Base-by-base conservation (phyloP, 2,797 vertebrate species). In the Molossus molossus region DNA sequence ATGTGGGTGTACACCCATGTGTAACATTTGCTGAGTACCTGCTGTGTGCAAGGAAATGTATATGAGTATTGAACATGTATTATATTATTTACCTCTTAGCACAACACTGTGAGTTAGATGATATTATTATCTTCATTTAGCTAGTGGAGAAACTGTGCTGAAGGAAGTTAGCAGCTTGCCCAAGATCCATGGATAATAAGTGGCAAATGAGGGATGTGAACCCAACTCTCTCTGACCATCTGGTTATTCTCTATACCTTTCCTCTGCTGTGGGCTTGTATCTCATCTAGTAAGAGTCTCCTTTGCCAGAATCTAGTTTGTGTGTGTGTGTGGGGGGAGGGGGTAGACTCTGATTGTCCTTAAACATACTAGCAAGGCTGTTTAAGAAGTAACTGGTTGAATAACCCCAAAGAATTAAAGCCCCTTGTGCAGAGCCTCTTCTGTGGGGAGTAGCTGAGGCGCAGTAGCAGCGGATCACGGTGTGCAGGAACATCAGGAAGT, bases 161-260 rank as follows among this genome's bases (percentile, higher is more conserved):
- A 75, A 40, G 60, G 45, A 92, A 95, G 29, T 77, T 72, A 90
- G 14, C 33, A 75, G n/a, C 62, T 94, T 90, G 55, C 15, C 23
- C 4, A 37, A 53, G 40, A 69, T 86, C 17, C n/a, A 7, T 40
- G 33, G 75, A 37, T 62, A 65, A 23, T 21, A 64, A 70, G 9
- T 45, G 55, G 40, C 33, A 73, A 75, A 27, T 27, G 69, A 62
- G 25, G 9, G 6, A 53, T 69, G 83, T 48, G 45, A 67, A 72
- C 20, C 14, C 57, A 55, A 0, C 17, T 48, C 25, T 91, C 20
- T 29, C 64, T 82, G 58, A n/a, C 60, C 18, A 11, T 92, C 45
- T 3, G 25, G n/a, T 58, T 92, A 57, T n/a, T 81, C n/a, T 79
- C 11, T 17, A 0, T 1, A 20, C 72, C 15, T 86, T 40, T 5